phyloP scores from a whole-genome alignment of 2,888 invertebrate genomes.

The Ectropis crepuscularia region DNA sequence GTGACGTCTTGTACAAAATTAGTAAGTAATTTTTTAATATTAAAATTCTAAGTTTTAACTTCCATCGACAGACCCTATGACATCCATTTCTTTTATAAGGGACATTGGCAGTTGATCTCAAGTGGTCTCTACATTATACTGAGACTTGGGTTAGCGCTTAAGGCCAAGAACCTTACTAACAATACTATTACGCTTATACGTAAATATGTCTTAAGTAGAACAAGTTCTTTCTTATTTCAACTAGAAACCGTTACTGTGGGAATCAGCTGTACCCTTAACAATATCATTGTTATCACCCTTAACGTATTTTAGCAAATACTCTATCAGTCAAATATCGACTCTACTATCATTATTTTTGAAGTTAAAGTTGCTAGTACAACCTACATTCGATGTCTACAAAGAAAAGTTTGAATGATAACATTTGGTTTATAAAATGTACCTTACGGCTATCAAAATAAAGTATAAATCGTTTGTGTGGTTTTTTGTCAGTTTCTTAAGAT shows the following conservation, averaged over 20 bases:
- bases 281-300: constrained; percentile 43
- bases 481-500: constrained; percentile 69
- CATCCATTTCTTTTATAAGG: no score
- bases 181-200: no score
- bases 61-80: no score
- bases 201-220: not conserved
- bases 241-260: constrained; percentile 71
- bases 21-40: no score
- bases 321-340: constrained; percentile 43
- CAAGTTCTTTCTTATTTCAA: constrained; percentile 39
- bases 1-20: no score
- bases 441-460: constrained; percentile 35
- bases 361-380: not conserved
- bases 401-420: constrained; percentile 10
- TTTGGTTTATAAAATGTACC: constrained; percentile 26
- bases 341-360: constrained; percentile 28
- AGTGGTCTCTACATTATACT: no score
- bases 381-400: constrained; percentile 21
- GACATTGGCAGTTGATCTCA: no score
- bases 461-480: constrained; percentile 25
- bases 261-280: constrained; percentile 71
- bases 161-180: no score
- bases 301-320: constrained; percentile 55
- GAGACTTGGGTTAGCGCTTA: no score
- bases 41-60: no score